phyloP scores from a whole-genome alignment of 2,113 vertebrate genomes.

The Pontoporia blainvillei region DNA sequence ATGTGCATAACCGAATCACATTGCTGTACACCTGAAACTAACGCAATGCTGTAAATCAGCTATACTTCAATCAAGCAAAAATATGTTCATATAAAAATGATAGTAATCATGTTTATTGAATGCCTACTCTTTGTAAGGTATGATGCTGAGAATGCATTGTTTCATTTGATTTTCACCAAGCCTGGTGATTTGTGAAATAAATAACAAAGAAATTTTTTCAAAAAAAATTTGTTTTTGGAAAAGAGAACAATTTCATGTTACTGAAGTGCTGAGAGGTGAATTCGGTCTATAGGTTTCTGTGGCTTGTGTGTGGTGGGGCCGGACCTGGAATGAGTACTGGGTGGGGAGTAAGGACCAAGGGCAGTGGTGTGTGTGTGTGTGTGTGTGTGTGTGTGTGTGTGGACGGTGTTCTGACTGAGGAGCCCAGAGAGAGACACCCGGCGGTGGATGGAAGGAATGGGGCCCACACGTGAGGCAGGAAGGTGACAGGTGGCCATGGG shows the following conservation, averaged over 20 bases:
- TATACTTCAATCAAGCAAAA: not conserved
- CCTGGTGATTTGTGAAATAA: not conserved
- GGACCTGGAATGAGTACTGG: not conserved
- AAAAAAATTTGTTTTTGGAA: no score
- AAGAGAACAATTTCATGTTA: not conserved
- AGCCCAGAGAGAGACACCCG: not conserved
- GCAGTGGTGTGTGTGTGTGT: not conserved
- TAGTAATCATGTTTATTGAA: not conserved
- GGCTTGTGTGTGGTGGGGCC: not conserved
- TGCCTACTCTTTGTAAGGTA: not conserved
- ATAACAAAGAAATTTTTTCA: no score
- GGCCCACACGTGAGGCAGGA: not conserved
- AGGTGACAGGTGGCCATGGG: no score
- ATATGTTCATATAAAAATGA: not conserved
- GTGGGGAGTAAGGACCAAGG: not conserved
- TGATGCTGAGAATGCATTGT: not conserved
- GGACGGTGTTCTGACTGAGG: not conserved
- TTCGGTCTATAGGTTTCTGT: no score
- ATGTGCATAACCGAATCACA: not conserved
- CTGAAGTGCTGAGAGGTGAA: not conserved
- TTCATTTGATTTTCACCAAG: not conserved
- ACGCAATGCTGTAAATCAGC: not conserved
- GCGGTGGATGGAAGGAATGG: not conserved
- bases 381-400: no score
- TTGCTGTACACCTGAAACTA: not conserved